Percentiles rank a stretch among this genome's conserved stretches.
Evolutionary conservation across 2,797 vertebrate species (phyloP).

Genomic region (Muscicapa comitata): DNA sequence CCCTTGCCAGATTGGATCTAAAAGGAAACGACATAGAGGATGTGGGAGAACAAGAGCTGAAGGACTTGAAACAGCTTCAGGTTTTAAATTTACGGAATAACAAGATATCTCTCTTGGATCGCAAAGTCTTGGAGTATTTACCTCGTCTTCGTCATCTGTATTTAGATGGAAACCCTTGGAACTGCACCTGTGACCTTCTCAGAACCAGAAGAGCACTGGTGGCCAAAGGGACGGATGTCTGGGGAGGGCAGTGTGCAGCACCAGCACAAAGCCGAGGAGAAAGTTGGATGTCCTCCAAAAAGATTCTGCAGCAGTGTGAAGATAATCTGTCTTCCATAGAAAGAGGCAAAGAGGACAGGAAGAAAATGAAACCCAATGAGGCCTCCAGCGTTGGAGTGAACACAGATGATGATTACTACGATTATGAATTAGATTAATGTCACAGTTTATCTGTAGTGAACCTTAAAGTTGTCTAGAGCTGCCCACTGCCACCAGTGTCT

Average conservation of each 20-base stretch:
- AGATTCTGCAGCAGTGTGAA: slow-evolving; percentile 73
- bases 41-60: slow-evolving; percentile 74
- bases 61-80: slow-evolving; percentile 78
- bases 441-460: neutral
- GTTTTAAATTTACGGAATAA: slow-evolving; percentile 83
- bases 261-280: slow-evolving; percentile 72
- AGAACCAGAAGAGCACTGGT: slow-evolving; percentile 68
- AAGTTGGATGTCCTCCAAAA: slow-evolving; percentile 79
- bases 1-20: slow-evolving; percentile 79
- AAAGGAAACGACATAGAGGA: slow-evolving; percentile 79
- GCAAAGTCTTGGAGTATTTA: slow-evolving; percentile 71
- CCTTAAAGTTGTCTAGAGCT: neutral
- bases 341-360: slow-evolving; percentile 61
- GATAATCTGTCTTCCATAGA: slow-evolving; percentile 38
- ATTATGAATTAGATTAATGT: slow-evolving; percentile 76
- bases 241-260: slow-evolving; percentile 73
- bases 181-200: slow-evolving; percentile 80
- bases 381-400: neutral
- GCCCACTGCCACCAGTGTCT: neutral
- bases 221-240: slow-evolving; percentile 77
- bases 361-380: slow-evolving; percentile 54
- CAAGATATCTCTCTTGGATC: slow-evolving; percentile 74
- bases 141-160: slow-evolving; percentile 77
- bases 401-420: slow-evolving; percentile 73
- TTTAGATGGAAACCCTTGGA: slow-evolving; percentile 83